phyloP scores from a whole-genome alignment of 2,113 vertebrate genomes.

The Dryoscopus gambensis region DNA sequence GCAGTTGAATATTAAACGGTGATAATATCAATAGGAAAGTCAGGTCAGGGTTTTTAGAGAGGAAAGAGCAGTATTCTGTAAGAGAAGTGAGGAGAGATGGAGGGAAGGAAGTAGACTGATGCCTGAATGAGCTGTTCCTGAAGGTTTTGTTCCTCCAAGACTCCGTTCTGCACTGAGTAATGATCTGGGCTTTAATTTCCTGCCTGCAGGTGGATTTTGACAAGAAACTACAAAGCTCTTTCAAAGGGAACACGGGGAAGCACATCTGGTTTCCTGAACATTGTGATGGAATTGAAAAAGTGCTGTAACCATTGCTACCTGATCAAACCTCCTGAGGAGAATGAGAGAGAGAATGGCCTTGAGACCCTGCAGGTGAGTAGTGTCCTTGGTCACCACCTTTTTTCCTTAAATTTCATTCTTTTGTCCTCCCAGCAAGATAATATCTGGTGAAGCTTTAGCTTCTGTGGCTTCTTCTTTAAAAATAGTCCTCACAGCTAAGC shows the following conservation, averaged over 20 bases:
- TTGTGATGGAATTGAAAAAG: slow-evolving; percentile 98
- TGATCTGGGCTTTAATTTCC: not conserved
- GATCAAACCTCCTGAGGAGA: slow-evolving; percentile 88
- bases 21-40: not conserved
- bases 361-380: slow-evolving; percentile 80
- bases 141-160: not conserved
- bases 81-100: not conserved
- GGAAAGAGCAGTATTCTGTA: not conserved
- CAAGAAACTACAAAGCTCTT: slow-evolving; percentile 96
- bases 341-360: slow-evolving; percentile 75
- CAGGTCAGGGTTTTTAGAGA: not conserved
- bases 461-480: not conserved
- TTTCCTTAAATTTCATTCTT: not conserved
- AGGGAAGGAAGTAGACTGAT: not conserved
- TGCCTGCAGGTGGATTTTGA: slow-evolving; percentile 92
- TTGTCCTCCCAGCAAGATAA: not conserved
- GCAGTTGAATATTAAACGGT: not conserved
- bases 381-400: not conserved
- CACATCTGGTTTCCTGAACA: slow-evolving; percentile 95
- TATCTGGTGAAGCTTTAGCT: not conserved
- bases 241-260: slow-evolving; percentile 90
- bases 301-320: slow-evolving; percentile 97
- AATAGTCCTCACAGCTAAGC: not conserved
- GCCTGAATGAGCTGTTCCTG: not conserved
- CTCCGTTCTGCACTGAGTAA: not conserved